These are phyloP conservation scores for Ophioninae sp. DNA, from an alignment of 2,888 invertebrate species.

Conservation along the genomic window DNA sequence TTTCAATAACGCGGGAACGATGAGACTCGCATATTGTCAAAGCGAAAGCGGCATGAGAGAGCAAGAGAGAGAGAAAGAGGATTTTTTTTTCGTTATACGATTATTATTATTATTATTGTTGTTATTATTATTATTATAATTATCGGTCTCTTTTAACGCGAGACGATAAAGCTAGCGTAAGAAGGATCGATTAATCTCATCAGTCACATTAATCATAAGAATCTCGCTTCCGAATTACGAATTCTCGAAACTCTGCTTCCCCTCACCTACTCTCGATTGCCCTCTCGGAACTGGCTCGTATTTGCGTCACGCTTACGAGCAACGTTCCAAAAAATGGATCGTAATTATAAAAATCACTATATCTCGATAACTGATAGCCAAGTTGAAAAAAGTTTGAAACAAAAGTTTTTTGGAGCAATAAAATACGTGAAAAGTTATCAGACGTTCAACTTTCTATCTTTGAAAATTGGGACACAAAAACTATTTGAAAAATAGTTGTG, in stretches of 20 bases:
- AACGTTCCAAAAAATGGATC: conserved; percentile 4
- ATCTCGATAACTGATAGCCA: no score
- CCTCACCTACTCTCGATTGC: background rate
- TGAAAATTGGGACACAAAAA: no score
- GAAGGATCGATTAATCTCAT: conserved; percentile 24
- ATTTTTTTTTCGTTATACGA: conserved; percentile 13
- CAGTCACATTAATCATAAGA: conserved; percentile 34
- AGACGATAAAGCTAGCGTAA: conserved; percentile 10
- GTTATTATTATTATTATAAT: conserved; percentile 37
- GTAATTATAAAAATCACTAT: no score
- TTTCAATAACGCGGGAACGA: conserved; percentile 29
- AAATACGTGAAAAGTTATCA: no score
- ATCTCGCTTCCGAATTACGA: conserved; percentile 47
- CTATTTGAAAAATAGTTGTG: no score
- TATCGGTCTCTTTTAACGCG: conserved; percentile 23
- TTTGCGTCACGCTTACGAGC: background rate
- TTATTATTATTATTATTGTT: conserved; percentile 27
- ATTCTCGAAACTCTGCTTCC: background rate
- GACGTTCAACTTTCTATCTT: no score
- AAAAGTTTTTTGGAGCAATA: no score
- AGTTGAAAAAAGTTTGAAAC: no score
- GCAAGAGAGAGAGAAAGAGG: background rate
- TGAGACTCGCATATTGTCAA: conserved; percentile 19
- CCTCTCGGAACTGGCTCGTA: conserved; percentile 1
- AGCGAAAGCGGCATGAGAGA: conserved; percentile 1